Evolutionary conservation across 2,888 invertebrate genomes (phyloP).

Genomic region (Epinotia bilunana): DNA sequence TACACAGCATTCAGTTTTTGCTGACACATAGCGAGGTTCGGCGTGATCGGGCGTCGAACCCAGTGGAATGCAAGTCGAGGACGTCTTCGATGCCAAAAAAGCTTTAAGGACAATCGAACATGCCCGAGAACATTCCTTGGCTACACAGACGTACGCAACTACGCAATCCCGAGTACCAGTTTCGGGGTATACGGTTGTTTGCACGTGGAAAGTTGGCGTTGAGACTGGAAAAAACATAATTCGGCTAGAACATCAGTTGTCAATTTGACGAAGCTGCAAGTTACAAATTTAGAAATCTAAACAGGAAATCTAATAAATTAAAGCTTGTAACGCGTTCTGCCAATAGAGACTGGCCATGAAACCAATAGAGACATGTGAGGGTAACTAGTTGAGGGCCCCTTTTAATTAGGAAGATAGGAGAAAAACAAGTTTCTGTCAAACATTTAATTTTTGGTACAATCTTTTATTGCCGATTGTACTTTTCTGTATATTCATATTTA

Average conservation of each 20-base stretch:
- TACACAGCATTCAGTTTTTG: conserved; percentile 33
- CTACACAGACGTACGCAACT: conserved; percentile 24
- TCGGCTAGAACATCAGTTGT: background rate
- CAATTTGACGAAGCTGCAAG: too few relatives aligned
- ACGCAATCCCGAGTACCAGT: conserved; percentile 29
- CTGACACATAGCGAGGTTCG: conserved; percentile 32
- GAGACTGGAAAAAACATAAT: background rate
- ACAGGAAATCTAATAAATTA: too few relatives aligned
- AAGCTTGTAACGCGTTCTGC: too few relatives aligned
- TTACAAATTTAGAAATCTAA: too few relatives aligned
- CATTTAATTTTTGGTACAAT: too few relatives aligned
- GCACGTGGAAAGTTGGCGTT: background rate
- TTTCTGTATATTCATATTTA: too few relatives aligned
- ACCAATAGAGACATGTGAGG: too few relatives aligned
- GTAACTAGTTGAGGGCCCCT: too few relatives aligned
- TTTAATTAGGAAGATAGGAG: too few relatives aligned
- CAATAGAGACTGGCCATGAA: too few relatives aligned
- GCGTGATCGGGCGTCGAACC: conserved; percentile 36
- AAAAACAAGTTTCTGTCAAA: too few relatives aligned
- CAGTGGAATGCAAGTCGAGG: conserved; percentile 30
- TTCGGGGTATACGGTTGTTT: conserved; percentile 1
- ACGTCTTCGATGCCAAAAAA: conserved; percentile 37
- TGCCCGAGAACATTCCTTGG: conserved; percentile 26
- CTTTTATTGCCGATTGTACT: too few relatives aligned
- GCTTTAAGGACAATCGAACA: conserved; percentile 37